Conservation (phyloP, 2,113 vertebrate species). For the Brachionichthys hirsutus region DNA sequence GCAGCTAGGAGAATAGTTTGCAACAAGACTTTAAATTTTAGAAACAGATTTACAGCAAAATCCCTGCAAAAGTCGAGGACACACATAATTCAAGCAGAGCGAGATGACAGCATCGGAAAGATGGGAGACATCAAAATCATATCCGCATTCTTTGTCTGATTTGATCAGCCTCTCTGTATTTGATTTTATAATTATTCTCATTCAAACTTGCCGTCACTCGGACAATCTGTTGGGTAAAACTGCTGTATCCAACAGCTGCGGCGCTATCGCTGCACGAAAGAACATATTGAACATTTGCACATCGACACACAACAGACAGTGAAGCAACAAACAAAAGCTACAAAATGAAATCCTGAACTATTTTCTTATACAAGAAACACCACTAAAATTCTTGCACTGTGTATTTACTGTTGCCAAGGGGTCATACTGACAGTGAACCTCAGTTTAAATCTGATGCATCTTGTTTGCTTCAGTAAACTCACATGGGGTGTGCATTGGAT, state of each 20-base stretch:
- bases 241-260: too few species aligned
- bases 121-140: slow-evolving; percentile 10
- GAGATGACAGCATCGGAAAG: slow-evolving; percentile 29
- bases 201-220: too few species aligned
- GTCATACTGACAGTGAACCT: too few species aligned
- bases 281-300: too few species aligned
- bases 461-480: slow-evolving; percentile 46
- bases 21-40: slow-evolving; percentile 18
- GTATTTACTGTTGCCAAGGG: too few species aligned
- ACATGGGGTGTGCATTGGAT: slow-evolving; percentile 38
- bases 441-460: slow-evolving; percentile 19
- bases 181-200: neutral
- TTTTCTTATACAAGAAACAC: too few species aligned
- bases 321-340: too few species aligned
- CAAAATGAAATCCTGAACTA: too few species aligned
- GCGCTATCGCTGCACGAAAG: too few species aligned
- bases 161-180: slow-evolving; percentile 16
- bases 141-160: slow-evolving; percentile 3
- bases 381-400: too few species aligned
- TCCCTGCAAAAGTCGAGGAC: slow-evolving; percentile 40
- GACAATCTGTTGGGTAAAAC: too few species aligned
- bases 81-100: neutral
- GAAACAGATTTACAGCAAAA: slow-evolving; percentile 32
- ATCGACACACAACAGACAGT: too few species aligned
- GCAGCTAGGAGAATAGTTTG: slow-evolving; percentile 32